A percentile compares a stretch with the other conserved stretches of the same genome.
phyloP scores from a whole-genome alignment of 2,113 vertebrate species.

The Antechinus stuartii region DNA sequence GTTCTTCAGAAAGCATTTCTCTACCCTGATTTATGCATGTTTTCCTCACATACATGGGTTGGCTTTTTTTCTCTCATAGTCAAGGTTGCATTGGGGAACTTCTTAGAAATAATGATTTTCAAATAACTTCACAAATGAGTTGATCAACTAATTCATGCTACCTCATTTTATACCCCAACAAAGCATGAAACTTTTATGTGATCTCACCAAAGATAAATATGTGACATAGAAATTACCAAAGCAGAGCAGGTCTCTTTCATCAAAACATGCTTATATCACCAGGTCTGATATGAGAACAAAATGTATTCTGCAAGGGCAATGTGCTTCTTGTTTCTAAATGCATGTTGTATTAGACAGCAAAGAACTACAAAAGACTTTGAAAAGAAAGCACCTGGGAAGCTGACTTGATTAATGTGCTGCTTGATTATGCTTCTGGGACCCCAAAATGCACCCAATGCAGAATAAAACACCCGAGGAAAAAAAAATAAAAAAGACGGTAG shows the following conservation, averaged over 20 bases:
- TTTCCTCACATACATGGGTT: conserved; percentile 50
- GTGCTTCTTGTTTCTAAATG: conserved; percentile 56
- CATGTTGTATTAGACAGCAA: conserved; percentile 66
- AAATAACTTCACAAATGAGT: conserved; percentile 64
- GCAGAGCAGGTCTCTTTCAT: conserved; percentile 71
- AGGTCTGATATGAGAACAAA: conserved; percentile 42
- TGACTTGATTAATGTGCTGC: conserved; percentile 79
- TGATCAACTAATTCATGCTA: conserved; percentile 65
- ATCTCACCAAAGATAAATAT: conserved; percentile 74
- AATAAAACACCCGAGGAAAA: conserved; percentile 64
- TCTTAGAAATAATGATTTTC: conserved; percentile 67
- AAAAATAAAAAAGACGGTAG: conserved; percentile 38
- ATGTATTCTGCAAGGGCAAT: conserved; percentile 61
- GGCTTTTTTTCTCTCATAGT: conserved; percentile 56
- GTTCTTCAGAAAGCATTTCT: background rate
- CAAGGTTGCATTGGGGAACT: conserved; percentile 56
- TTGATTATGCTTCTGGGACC: conserved; percentile 79
- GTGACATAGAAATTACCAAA: conserved; percentile 65
- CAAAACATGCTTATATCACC: conserved; percentile 73
- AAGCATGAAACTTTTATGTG: conserved; percentile 66
- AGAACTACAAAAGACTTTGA: conserved; percentile 64
- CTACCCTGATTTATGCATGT: conserved; percentile 28
- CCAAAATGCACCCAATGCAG: conserved; percentile 75
- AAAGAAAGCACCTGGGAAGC: conserved; percentile 60
- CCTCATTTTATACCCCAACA: conserved; percentile 63